Conservation (phyloP, 2,797 vertebrate species). For the Aulostomus chinensis region DNA sequence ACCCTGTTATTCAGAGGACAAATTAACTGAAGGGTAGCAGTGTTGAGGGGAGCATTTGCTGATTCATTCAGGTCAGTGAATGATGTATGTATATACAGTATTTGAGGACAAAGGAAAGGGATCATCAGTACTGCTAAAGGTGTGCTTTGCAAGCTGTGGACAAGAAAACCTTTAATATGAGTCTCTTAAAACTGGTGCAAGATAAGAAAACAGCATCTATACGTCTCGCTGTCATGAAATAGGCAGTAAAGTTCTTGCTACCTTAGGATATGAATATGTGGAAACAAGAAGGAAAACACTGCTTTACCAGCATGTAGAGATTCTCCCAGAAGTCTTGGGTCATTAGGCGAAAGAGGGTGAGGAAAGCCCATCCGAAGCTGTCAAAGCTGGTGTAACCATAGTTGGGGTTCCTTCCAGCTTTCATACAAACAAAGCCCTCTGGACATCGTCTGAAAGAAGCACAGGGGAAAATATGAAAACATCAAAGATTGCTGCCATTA, state of each 20-base stretch:
- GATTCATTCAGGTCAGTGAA: slow-evolving; percentile 53
- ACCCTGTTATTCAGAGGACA: slow-evolving; percentile 35
- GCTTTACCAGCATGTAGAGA: slow-evolving; percentile 92
- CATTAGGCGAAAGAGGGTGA: slow-evolving; percentile 98
- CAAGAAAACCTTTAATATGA: no score
- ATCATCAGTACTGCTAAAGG: slow-evolving; percentile 38
- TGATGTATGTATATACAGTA: slow-evolving; percentile 32
- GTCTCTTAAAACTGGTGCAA: no score
- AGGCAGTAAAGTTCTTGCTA: no score
- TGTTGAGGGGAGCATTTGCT: slow-evolving; percentile 40
- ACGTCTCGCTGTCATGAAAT: no score
- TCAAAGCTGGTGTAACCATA: slow-evolving; percentile 99
- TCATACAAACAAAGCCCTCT: slow-evolving; percentile 95
- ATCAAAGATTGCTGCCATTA: no score
- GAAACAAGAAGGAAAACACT: neutral
- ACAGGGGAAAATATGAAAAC: neutral
- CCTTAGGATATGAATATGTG: no score
- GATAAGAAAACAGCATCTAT: no score
- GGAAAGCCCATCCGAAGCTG: slow-evolving; percentile 98
- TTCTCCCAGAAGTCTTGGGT: slow-evolving; percentile 99
- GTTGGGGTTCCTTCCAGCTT: slow-evolving; percentile 96
- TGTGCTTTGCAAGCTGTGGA: no score
- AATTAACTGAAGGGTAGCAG: slow-evolving; percentile 22
- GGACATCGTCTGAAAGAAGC: slow-evolving; percentile 73
- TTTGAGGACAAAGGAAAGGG: slow-evolving; percentile 25